Percentiles rank a stretch among this genome's conserved stretches.
Conservation (phyloP, 2,113 vertebrate species). For the Anguilla rostrata region DNA sequence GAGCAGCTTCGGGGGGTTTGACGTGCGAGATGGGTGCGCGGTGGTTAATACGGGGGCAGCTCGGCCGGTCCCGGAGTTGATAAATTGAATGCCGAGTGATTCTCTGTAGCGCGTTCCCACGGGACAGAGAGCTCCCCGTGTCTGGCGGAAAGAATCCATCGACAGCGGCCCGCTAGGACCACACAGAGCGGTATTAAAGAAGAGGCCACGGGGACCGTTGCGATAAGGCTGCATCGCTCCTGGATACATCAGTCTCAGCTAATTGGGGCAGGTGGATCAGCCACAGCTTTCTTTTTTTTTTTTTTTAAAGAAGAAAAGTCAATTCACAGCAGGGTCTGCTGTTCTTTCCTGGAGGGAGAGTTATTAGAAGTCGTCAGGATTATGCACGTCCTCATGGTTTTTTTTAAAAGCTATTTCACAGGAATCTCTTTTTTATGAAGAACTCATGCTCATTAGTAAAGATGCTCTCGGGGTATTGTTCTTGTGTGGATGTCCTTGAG, state of each 20-base stretch:
- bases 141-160: constrained; percentile 8
- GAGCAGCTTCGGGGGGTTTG: constrained; percentile 49
- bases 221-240: constrained; percentile 48
- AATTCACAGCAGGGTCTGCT: not conserved
- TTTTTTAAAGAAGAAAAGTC: not conserved
- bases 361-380: not conserved
- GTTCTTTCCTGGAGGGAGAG: not conserved
- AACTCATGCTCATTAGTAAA: not conserved
- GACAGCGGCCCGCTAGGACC: constrained; percentile 56
- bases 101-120: not conserved
- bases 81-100: not conserved
- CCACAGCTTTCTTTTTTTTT: not conserved
- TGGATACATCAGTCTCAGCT: constrained; percentile 40
- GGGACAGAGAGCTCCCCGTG: constrained; percentile 3
- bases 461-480: not conserved
- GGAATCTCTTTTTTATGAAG: not conserved
- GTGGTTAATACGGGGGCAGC: not conserved
- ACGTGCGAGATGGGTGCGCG: constrained; percentile 5
- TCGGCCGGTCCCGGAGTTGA: not conserved
- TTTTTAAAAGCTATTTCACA: too few species aligned
- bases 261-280: constrained; percentile 53
- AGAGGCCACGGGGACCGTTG: constrained; percentile 49
- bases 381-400: not conserved
- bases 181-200: constrained; percentile 55
- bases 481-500: not conserved